Evolutionary conservation across 2,797 vertebrate genomes (phyloP).

Genomic region (Chromis chromis): DNA sequence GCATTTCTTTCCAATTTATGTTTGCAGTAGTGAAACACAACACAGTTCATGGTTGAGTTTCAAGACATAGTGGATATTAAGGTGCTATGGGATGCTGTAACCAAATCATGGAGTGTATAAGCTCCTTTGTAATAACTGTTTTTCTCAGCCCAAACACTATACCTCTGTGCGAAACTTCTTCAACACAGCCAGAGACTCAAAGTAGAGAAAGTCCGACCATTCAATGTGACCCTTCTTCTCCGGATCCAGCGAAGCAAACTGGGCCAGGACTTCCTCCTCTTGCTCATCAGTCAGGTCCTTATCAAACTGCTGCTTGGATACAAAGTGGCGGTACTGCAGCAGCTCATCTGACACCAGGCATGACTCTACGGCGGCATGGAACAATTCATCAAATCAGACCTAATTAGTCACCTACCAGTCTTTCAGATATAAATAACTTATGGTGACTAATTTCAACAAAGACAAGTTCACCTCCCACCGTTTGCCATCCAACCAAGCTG

Average conservation of each 20-base stretch:
- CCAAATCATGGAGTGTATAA: background rate
- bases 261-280: slow-evolving; percentile 90
- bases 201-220: slow-evolving; percentile 95
- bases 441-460: slow-evolving; percentile 46
- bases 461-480: slow-evolving; percentile 27
- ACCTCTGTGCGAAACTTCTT: slow-evolving; percentile 93
- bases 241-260: slow-evolving; percentile 92
- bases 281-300: slow-evolving; percentile 89
- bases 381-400: slow-evolving; percentile 59
- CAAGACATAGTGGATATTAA: background rate
- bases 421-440: slow-evolving; percentile 59
- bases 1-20: background rate
- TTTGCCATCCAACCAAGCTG: slow-evolving; percentile 8
- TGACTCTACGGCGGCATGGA: slow-evolving; percentile 85
- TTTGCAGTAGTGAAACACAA: background rate
- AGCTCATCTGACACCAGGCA: slow-evolving; percentile 93
- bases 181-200: slow-evolving; percentile 92
- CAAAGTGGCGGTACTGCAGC: slow-evolving; percentile 94
- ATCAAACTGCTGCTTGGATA: slow-evolving; percentile 91
- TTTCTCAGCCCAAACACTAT: slow-evolving; percentile 8
- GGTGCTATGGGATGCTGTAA: background rate
- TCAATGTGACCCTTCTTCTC: slow-evolving; percentile 92
- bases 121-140: background rate
- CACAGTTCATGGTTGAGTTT: background rate
- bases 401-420: slow-evolving; percentile 52